A percentile compares a stretch with the other conserved stretches of the same genome.
phyloP scores from a whole-genome alignment of 2,113 vertebrate species.

The Dipodomys ordii region DNA sequence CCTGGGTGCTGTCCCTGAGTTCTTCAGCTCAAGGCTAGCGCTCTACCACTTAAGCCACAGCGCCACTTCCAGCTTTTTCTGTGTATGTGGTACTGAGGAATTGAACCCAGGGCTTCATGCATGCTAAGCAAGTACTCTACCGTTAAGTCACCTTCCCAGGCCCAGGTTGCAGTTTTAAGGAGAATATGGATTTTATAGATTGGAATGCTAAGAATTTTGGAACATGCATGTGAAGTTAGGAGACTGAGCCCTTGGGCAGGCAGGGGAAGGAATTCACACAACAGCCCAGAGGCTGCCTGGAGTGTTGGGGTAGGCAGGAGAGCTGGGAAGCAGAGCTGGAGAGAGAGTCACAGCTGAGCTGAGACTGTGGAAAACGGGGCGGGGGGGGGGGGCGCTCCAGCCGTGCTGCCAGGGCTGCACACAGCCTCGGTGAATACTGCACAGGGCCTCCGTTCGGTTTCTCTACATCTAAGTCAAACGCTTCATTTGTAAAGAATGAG shows the following conservation, averaged over 20 bases:
- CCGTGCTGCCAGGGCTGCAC: too few species aligned
- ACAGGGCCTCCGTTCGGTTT: neutral
- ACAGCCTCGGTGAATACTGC: neutral
- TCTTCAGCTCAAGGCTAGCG: too few species aligned
- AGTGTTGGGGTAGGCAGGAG: neutral
- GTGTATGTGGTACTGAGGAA: too few species aligned
- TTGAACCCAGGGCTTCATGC: too few species aligned
- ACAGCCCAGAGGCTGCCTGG: neutral
- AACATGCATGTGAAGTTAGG: neutral
- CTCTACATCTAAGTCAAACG: neutral
- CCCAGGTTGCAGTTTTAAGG: neutral
- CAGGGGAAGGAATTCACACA: neutral
- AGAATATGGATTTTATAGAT: slow-evolving; percentile 19
- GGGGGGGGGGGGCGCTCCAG: neutral
- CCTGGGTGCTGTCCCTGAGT: too few species aligned
- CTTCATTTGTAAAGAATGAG: neutral
- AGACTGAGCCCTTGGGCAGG: neutral
- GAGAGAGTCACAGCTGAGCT: neutral
- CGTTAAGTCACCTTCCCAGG: too few species aligned
- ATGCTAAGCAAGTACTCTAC: too few species aligned
- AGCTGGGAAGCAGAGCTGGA: neutral
- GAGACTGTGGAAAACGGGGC: neutral
- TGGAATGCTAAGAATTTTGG: neutral
- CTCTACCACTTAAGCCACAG: too few species aligned
- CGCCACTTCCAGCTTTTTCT: too few species aligned